Percentiles rank a stretch among this genome's conserved stretches.
Evolutionary conservation across 2,888 invertebrate species (phyloP).

Genomic region (Scaptomyza tumidula): DNA sequence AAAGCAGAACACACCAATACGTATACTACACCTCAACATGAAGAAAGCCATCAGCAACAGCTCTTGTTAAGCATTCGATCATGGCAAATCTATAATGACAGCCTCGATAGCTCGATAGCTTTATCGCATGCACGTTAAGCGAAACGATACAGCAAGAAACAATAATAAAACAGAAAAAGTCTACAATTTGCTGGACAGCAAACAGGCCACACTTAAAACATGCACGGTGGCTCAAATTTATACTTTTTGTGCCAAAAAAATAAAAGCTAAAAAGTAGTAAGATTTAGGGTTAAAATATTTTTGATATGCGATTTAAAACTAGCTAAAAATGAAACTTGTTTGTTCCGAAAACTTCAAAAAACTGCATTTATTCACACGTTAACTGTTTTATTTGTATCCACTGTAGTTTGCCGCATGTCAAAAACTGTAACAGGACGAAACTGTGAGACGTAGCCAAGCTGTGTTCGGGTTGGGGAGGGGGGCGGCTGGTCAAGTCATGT

Average conservation of each 20-base stretch:
- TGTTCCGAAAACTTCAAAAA: too few species aligned
- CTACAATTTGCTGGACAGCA: too few species aligned
- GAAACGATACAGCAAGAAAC: slow-evolving; percentile 22
- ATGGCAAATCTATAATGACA: slow-evolving; percentile 75
- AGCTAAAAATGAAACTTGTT: too few species aligned
- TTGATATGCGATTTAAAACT: too few species aligned
- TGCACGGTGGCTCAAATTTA: slow-evolving; percentile 7
- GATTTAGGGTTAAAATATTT: too few species aligned
- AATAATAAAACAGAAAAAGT: slow-evolving; percentile 5
- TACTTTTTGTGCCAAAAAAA: too few species aligned
- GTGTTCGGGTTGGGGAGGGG: not conserved
- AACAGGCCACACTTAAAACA: not conserved
- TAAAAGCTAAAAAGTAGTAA: too few species aligned
- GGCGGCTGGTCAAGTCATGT: slow-evolving; percentile 61
- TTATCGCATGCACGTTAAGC: slow-evolving; percentile 43
- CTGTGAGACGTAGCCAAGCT: slow-evolving; percentile 15
- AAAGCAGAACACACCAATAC: slow-evolving; percentile 2
- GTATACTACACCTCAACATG: slow-evolving; percentile 4
- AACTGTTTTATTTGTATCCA: not conserved
- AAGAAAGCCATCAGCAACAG: slow-evolving; percentile 59
- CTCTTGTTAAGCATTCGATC: slow-evolving; percentile 69
- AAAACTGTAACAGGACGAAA: slow-evolving; percentile 40
- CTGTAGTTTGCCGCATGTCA: slow-evolving; percentile 25
- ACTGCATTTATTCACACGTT: not conserved
- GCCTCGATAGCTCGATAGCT: slow-evolving; percentile 65